Evolutionary conservation across 2,797 vertebrate genomes (phyloP).

Genomic region (Holocentrus rufus): DNA sequence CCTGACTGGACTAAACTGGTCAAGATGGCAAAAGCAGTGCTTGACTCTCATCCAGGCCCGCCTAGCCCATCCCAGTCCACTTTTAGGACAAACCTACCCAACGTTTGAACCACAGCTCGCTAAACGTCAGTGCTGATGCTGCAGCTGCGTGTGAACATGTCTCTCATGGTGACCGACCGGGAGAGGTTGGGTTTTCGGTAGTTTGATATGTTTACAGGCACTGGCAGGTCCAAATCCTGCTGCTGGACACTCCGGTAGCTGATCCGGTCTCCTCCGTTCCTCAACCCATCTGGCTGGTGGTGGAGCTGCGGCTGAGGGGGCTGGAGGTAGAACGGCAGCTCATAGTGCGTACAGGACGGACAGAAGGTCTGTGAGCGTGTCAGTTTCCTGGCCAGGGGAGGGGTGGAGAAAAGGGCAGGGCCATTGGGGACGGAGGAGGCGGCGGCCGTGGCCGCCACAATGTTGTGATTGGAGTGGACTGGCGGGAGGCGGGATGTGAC

Average conservation of each 20-base stretch:
- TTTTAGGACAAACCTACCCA: background rate
- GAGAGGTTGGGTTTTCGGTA: constrained; percentile 92
- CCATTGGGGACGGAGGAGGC: constrained; percentile 88
- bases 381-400: constrained; percentile 86
- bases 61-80: constrained; percentile 19
- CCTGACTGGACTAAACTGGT: constrained; percentile 44
- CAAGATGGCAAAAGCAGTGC: constrained; percentile 53
- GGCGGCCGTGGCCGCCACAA: constrained; percentile 90
- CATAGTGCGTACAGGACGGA: constrained; percentile 88
- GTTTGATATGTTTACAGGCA: constrained; percentile 80
- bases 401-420: constrained; percentile 86
- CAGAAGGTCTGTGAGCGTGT: constrained; percentile 87
- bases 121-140: constrained; percentile 98
- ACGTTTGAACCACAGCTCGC: constrained; percentile 38
- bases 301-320: constrained; percentile 77
- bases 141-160: constrained; percentile 94
- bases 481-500: constrained; percentile 91
- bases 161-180: constrained; percentile 94
- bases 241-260: constrained; percentile 89
- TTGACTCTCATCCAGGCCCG: constrained; percentile 36
- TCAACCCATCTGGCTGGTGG: constrained; percentile 85
- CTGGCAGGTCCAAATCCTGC: constrained; percentile 87
- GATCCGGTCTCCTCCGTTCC: constrained; percentile 91
- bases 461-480: constrained; percentile 91
- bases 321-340: constrained; percentile 96